Percentiles rank a stretch among this genome's conserved stretches.
Evolutionary conservation across 2,888 invertebrate species (phyloP).

Genomic region (Eupithecia insigniata): DNA sequence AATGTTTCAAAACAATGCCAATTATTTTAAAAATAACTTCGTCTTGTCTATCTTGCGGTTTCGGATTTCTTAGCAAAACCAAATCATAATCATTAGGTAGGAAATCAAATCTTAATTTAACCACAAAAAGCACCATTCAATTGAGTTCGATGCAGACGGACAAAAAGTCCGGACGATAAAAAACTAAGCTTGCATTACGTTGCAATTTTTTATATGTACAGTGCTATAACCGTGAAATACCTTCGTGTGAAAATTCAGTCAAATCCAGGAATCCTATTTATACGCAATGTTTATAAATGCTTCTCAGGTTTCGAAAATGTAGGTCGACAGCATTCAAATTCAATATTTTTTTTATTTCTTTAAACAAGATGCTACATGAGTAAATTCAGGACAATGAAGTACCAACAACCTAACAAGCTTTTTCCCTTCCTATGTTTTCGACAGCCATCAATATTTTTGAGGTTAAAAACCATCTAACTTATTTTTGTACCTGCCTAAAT

Average conservation of each 20-base stretch:
- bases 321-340: not conserved
- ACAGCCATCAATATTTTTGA: not conserved
- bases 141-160: conserved; percentile 41
- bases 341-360: not conserved
- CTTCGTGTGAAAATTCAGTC: conserved; percentile 10
- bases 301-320: not conserved
- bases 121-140: conserved; percentile 36
- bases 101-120: conserved; percentile 30
- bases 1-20: not conserved
- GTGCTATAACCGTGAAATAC: conserved; percentile 28
- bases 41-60: conserved; percentile 4
- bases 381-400: not conserved
- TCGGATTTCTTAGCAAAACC: conserved; percentile 6
- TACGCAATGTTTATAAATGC: conserved; percentile 12
- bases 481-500: not conserved
- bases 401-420: not conserved
- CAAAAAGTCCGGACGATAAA: conserved; percentile 47
- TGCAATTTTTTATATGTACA: conserved; percentile 14
- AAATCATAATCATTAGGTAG: conserved; percentile 13
- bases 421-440: not conserved
- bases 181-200: conserved; percentile 34
- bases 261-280: conserved; percentile 7
- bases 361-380: not conserved
- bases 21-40: not conserved
- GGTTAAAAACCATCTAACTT: not conserved